phyloP scores from a whole-genome alignment of 2,797 vertebrate species.

The Malurus splendens region DNA sequence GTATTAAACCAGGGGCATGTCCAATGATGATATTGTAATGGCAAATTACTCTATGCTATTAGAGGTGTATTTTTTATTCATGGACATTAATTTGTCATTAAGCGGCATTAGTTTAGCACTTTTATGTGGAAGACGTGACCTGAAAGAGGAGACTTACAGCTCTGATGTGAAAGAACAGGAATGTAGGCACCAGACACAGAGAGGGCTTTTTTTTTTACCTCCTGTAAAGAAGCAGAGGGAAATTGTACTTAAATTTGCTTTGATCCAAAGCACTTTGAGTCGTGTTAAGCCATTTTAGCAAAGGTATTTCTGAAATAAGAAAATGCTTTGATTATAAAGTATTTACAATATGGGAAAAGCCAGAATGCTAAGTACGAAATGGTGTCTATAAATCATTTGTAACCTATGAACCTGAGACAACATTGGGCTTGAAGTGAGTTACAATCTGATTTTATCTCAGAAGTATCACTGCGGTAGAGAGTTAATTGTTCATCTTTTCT shows the following conservation, averaged over 20 bases:
- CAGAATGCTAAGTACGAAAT: neutral
- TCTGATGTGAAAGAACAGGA: slow-evolving; percentile 56
- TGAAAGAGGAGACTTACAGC: slow-evolving; percentile 74
- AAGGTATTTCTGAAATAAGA: slow-evolving; percentile 10
- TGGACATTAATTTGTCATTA: slow-evolving; percentile 89
- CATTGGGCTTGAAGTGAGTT: neutral
- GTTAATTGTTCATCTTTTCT: slow-evolving; percentile 12
- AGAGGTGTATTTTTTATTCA: slow-evolving; percentile 87
- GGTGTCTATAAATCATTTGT: slow-evolving; percentile 26
- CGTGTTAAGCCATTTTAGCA: slow-evolving; percentile 41
- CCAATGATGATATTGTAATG: slow-evolving; percentile 89
- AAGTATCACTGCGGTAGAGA: neutral
- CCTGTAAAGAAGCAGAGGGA: neutral
- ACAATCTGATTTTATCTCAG: neutral
- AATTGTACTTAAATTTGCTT: slow-evolving; percentile 7
- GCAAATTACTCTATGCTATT: slow-evolving; percentile 86
- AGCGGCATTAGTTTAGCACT: slow-evolving; percentile 85
- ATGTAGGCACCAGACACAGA: slow-evolving; percentile 30
- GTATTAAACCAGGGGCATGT: slow-evolving; percentile 87
- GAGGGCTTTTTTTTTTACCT: neutral
- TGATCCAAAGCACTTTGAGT: slow-evolving; percentile 7
- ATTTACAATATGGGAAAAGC: neutral
- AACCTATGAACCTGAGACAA: slow-evolving; percentile 4
- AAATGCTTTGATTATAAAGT: slow-evolving; percentile 7
- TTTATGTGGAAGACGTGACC: slow-evolving; percentile 83